Conservation (phyloP, 2,113 vertebrate genomes). For the Dunckerocampus dactyliophorus region DNA sequence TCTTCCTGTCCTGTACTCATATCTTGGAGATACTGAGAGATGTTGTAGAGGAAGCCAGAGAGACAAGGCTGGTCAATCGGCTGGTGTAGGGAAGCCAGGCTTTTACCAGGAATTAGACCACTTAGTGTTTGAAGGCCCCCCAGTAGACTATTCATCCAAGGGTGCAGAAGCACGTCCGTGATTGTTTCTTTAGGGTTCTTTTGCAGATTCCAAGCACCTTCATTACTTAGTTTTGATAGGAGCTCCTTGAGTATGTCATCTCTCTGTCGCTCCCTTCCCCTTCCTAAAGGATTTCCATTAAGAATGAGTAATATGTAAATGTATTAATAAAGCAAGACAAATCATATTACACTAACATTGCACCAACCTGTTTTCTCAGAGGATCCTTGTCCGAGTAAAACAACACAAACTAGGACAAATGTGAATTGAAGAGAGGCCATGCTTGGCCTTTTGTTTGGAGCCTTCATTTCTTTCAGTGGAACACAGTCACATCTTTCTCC, state of each 20-base stretch:
- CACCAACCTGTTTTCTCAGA: constrained; percentile 61
- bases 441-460: constrained; percentile 46
- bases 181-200: constrained; percentile 34
- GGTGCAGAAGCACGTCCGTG: constrained; percentile 48
- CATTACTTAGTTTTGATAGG: constrained; percentile 64
- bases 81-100: constrained; percentile 58
- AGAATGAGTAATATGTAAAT: constrained; percentile 1
- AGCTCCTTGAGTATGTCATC: constrained; percentile 65
- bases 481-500: constrained; percentile 47
- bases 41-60: constrained; percentile 82
- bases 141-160: constrained; percentile 67
- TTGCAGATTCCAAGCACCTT: constrained; percentile 39
- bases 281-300: constrained; percentile 34
- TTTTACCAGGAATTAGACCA: constrained; percentile 61
- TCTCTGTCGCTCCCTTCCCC: constrained; percentile 44
- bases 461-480: constrained; percentile 54
- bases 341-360: not conserved
- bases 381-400: constrained; percentile 54
- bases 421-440: constrained; percentile 54
- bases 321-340: not conserved
- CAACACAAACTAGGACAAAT: constrained; percentile 52
- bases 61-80: constrained; percentile 69
- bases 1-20: constrained; percentile 74
- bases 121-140: constrained; percentile 67
- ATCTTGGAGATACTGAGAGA: constrained; percentile 81